Conservation (phyloP, 2,888 invertebrate genomes). For the Strigamia maritima region DNA sequence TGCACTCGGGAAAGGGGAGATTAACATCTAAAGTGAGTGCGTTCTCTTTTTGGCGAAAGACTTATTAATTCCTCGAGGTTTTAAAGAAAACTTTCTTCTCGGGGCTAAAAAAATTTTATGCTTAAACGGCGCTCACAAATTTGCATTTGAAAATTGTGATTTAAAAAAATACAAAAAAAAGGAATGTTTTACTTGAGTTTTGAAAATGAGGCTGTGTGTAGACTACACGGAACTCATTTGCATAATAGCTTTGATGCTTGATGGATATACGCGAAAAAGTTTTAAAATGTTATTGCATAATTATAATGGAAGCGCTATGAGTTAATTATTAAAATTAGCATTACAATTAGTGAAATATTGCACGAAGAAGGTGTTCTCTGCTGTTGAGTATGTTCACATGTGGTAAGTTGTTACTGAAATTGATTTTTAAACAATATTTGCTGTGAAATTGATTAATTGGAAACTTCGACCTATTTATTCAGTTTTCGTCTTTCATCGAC, state of each 20-base stretch:
- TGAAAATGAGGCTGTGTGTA: neutral
- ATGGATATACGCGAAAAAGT: neutral
- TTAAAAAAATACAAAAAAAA: neutral
- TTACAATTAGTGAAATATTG: neutral
- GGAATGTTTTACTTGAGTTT: neutral
- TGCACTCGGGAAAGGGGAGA: neutral
- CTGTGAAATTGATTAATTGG: neutral
- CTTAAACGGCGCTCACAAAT: neutral
- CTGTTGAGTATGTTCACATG: neutral
- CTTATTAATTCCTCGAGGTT: slow-evolving; percentile 2
- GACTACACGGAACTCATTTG: neutral
- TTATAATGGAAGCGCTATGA: neutral
- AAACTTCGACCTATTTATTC: neutral
- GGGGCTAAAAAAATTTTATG: neutral
- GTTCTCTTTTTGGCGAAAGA: slow-evolving; percentile 5
- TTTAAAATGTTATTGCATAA: slow-evolving; percentile 8
- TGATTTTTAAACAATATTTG: neutral
- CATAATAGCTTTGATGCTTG: slow-evolving; percentile 10
- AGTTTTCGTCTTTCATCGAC: neutral
- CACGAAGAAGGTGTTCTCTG: neutral
- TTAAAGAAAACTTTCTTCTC: neutral
- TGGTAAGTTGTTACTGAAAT: neutral
- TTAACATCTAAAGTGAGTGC: slow-evolving; percentile 15
- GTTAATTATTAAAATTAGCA: slow-evolving; percentile 15
- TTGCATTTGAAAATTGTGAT: neutral